phyloP scores from a whole-genome alignment of 2,888 invertebrate species.

The Aquatica leii region DNA sequence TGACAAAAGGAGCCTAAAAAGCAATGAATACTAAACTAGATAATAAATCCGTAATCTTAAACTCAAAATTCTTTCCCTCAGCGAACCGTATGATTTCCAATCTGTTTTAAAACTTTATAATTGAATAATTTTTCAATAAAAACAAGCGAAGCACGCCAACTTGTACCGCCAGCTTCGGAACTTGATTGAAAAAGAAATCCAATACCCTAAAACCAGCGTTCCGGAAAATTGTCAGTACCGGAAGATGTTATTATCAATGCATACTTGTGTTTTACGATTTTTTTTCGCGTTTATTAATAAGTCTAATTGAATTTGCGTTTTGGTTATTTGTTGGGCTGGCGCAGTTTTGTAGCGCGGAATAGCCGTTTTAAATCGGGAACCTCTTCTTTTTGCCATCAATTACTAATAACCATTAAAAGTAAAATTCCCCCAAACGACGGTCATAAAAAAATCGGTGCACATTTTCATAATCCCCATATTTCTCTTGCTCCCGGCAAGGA shows the following conservation, averaged over 20 bases:
- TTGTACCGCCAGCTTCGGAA: conserved; percentile 39
- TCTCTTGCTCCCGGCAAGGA: conserved; percentile 23
- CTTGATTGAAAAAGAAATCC: conserved; percentile 57
- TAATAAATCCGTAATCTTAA: conserved; percentile 44
- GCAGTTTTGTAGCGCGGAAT: not conserved
- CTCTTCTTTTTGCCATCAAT: conserved; percentile 28
- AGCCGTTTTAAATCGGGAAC: conserved; percentile 14
- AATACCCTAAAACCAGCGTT: conserved; percentile 47
- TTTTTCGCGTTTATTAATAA: conserved; percentile 39
- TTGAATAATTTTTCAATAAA: conserved; percentile 62
- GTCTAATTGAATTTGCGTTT: conserved; percentile 36
- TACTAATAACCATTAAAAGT: conserved; percentile 36
- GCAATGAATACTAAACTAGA: conserved; percentile 37
- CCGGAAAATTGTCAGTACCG: conserved; percentile 55
- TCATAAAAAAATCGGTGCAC: conserved; percentile 41
- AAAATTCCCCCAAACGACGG: conserved; percentile 35
- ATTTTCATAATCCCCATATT: conserved; percentile 41
- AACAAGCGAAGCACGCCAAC: conserved; percentile 56
- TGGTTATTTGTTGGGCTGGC: not conserved
- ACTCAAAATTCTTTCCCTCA: conserved; percentile 50
- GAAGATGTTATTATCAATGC: conserved; percentile 53
- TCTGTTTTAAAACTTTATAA: conserved; percentile 61
- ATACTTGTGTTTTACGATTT: conserved; percentile 49
- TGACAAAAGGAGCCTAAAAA: conserved; percentile 27
- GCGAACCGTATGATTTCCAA: conserved; percentile 59